These are phyloP conservation scores for Corynorhinus townsendii DNA, from an alignment of 2,113 vertebrate genomes.

Conservation along the genomic window DNA sequence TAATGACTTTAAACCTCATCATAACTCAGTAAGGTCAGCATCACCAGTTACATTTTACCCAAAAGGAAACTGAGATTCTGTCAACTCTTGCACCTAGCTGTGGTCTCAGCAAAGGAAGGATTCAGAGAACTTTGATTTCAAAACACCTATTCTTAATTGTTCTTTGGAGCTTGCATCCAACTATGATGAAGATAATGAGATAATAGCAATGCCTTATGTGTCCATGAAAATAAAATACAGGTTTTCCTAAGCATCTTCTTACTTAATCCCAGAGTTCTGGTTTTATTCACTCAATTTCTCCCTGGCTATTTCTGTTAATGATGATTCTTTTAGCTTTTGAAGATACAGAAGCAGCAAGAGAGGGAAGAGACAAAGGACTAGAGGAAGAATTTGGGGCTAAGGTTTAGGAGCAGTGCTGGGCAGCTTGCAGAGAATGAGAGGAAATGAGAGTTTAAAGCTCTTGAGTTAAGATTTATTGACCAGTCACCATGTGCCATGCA, in stretches of 20 bases:
- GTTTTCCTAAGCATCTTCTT: not conserved
- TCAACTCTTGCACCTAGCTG: not conserved
- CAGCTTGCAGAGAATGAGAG: not conserved
- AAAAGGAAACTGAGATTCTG: not conserved
- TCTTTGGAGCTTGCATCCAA: not conserved
- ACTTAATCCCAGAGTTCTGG: not conserved
- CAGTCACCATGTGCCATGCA: not conserved
- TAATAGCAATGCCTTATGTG: not conserved
- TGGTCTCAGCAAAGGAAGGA: not conserved
- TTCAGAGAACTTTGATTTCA: not conserved
- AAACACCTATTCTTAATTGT: not conserved
- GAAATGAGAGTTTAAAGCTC: not conserved
- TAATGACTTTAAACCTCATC: not conserved
- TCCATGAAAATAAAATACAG: not conserved
- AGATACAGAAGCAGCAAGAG: not conserved
- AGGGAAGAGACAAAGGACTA: not conserved
- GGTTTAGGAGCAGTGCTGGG: not conserved
- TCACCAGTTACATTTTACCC: not conserved
- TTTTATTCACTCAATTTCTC: not conserved
- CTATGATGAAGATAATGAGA: not conserved
- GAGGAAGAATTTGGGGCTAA: not conserved
- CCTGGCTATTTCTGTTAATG: not conserved
- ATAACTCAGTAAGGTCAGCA: not conserved
- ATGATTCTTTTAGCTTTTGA: not conserved
- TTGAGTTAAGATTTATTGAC: not conserved